Evolutionary conservation across 2,113 vertebrate species (phyloP).

Genomic region (Carassius auratus): DNA sequence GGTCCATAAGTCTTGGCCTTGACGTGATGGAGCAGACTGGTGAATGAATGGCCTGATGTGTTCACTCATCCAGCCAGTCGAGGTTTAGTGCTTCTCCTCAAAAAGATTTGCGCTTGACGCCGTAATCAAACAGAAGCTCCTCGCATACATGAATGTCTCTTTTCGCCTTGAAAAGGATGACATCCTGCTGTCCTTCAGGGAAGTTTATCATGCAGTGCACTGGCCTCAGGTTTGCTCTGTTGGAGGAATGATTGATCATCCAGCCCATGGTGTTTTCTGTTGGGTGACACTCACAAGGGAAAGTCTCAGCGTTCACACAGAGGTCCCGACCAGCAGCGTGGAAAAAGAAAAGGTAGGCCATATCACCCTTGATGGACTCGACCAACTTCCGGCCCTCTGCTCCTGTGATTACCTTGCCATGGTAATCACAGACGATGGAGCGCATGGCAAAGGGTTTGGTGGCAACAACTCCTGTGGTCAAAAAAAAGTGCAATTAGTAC

Average conservation of each 20-base stretch:
- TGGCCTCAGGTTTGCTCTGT: neutral
- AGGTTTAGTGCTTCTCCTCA: neutral
- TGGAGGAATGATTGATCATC: constrained; percentile 4
- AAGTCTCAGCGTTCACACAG: constrained; percentile 7
- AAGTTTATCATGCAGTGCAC: neutral
- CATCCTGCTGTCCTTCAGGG: neutral
- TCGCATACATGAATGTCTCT: neutral
- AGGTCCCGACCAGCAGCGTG: neutral
- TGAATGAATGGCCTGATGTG: neutral
- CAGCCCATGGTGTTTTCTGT: neutral
- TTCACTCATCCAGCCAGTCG: constrained; percentile 7
- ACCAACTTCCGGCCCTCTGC: neutral
- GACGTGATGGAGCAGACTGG: too few species aligned
- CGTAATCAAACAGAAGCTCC: constrained; percentile 5
- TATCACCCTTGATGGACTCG: too few species aligned
- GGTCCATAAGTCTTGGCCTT: too few species aligned
- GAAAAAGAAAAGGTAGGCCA: neutral
- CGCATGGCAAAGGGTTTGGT: neutral
- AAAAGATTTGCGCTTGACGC: neutral
- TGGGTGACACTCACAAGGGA: neutral
- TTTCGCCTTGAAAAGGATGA: neutral
- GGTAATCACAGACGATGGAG: constrained; percentile 3
- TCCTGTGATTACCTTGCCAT: constrained; percentile 29
- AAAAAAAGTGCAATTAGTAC: neutral
- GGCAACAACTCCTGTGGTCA: constrained; percentile 3